Evolutionary conservation across 2,113 vertebrate species (phyloP), one percentile per base, ranked within the genome.

Genomic region (Edolisoma coerulescens): DNA sequence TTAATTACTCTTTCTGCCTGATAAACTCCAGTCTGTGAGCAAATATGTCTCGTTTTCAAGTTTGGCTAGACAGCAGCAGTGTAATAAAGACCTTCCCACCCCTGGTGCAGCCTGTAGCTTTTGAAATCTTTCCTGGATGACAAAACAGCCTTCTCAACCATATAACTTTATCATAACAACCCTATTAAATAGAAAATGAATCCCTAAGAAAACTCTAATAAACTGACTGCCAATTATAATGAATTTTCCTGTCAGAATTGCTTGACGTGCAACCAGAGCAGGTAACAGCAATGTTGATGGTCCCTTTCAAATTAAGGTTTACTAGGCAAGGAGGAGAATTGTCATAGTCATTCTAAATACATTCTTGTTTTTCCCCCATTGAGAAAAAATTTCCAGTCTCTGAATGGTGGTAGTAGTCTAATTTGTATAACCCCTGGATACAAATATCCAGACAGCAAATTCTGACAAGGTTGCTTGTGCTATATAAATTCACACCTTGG

Each of bases 1-100:
- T 96, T 97, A 98, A 97, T 98, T 97, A 97, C 96, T 95, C 96
- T 91, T 97, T 97, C 96, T 96, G 96, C 88, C 95, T 97, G 96
- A 98, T 97, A 97, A 98, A 96, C 91, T 94, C 89, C 95, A 96
- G 95, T 88, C 93, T 74, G 71, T 95, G 94, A 95, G 96, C 63
- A 97, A 97, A 95, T 96, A 92, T 76, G 89, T 97, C 97, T 98
- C 35, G 1, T 98, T 98, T 97, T 97, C 94, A 97, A 96, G 93
- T 90, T 35, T 97, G 95, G 95, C 97, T 97, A 97, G 97, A 97
- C 96, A 97, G 94, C 90, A 96, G 56, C 81, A 45, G n/a, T 26
- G 42, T 95, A 97, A 97, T 92, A 96, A 95, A 97, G 95, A 96
- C 93, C 93, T 97, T 97, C 95, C 90, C 95, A 96, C 45, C 78